phyloP scores from a whole-genome alignment of 2,888 invertebrate species.

The Mycalesis mineus region DNA sequence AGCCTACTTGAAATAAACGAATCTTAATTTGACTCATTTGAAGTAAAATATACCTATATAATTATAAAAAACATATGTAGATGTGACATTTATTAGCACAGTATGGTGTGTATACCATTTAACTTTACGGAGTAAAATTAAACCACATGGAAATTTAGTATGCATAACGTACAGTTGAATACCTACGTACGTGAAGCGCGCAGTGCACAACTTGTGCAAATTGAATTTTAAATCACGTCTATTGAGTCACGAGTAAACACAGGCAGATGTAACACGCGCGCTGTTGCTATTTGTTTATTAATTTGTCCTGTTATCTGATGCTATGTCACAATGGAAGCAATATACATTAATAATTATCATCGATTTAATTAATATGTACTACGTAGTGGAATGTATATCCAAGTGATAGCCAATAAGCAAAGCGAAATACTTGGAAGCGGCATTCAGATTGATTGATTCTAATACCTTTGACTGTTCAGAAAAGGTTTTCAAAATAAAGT shows the following conservation, averaged over 20 bases:
- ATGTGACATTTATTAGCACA: too few species aligned
- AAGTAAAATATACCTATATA: not conserved
- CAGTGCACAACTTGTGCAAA: not conserved
- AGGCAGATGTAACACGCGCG: not conserved
- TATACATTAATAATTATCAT: not conserved
- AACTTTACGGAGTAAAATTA: too few species aligned
- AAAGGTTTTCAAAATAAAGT: not conserved
- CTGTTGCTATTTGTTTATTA: not conserved
- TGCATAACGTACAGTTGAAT: constrained; percentile 4
- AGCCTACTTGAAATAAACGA: too few species aligned
- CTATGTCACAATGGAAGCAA: not conserved
- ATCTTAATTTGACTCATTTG: too few species aligned
- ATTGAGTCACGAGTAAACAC: not conserved
- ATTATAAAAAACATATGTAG: not conserved
- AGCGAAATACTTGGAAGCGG: too few species aligned
- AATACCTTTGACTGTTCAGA: too few species aligned
- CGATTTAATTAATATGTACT: not conserved
- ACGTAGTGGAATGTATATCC: too few species aligned
- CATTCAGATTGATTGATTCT: too few species aligned
- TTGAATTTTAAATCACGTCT: constrained; percentile 12
- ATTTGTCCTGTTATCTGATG: not conserved
- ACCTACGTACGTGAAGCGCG: not conserved
- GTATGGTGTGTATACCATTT: too few species aligned
- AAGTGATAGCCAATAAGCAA: too few species aligned
- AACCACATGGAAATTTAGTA: not conserved